Evolutionary conservation across 37 sponge, comb jelly and placozoan species (phyloP), one percentile per base, ranked within the genome.

Genomic region (Agelas oroides): DNA sequence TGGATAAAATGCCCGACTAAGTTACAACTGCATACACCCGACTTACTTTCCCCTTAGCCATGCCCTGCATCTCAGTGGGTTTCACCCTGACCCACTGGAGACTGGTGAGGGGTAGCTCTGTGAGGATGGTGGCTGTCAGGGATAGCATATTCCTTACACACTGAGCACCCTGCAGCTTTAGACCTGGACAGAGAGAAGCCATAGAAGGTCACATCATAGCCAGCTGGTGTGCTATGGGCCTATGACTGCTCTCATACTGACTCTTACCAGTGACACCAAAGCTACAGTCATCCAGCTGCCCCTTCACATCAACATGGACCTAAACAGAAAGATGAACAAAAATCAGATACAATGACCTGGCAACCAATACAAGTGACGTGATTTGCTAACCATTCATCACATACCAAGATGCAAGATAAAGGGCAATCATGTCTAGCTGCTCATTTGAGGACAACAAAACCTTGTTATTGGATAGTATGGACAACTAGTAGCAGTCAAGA

Each of bases 41-140:
- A 65, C 60, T 38, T 23, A 89, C 89, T 79, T 84, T 89, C 46
- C 79, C 79, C 40, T 78, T 28, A 23, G 90, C 62, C 79, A 84
- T 72, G 32, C 52, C 72, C 19, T 71, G 62, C 78, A 78, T 77
- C 52, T 89, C 63, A 58, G 84, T 30, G 65, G 90, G 84, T 25
- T 89, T 71, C 46, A 84, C 74, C 75, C 90, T 80, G 37, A 84
- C 53, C 93, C 93, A 92, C 70, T 88, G 38, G 39, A 92, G 81
- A 2, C 38, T 37, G 38, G 89, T 84, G 27, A 92, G 68, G 30
- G 93, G 93, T 18, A 92, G 77, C 23, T 83, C 84, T 32, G 80
- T 74, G 46, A 83, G 73, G 81, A 92, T 92, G 38, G 85, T 84
- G 64, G 52, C 41, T 2, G 89, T 59, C 74, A 92, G 68, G 12